These are phyloP conservation scores for Oceanodroma leucorhoa DNA, from an alignment of 2,797 vertebrate genomes.

Conservation along the genomic window DNA sequence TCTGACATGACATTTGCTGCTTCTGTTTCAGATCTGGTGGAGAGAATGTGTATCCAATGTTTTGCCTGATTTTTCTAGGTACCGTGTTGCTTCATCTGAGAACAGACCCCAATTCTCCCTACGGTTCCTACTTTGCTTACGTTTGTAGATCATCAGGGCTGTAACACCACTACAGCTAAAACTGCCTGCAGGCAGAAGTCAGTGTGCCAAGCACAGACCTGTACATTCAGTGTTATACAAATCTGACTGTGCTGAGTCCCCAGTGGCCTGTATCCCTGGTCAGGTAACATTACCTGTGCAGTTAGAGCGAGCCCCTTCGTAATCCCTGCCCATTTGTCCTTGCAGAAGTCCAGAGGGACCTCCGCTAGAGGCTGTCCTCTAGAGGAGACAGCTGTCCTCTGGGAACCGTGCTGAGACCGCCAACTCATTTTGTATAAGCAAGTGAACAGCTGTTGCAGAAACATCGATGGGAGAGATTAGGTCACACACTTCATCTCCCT, in stretches of 20 bases:
- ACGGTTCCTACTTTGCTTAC: not conserved
- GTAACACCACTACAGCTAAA: not conserved
- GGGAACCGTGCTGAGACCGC: slow-evolving; percentile 12
- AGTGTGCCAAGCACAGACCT: not conserved
- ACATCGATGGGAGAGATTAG: not conserved
- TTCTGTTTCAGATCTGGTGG: not conserved
- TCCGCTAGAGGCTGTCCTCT: not conserved
- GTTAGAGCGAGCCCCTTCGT: not conserved
- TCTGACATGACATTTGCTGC: not conserved
- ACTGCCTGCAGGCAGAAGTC: not conserved
- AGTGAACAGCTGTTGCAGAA: slow-evolving; percentile 48
- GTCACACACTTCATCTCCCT: not conserved
- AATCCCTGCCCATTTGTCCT: not conserved
- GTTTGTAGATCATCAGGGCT: not conserved
- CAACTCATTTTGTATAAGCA: slow-evolving; percentile 42
- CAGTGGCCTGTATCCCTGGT: not conserved
- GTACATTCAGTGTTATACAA: not conserved
- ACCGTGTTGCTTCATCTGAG: not conserved
- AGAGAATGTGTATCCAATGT: not conserved
- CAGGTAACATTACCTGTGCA: not conserved
- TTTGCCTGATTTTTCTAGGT: not conserved
- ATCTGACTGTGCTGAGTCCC: not conserved
- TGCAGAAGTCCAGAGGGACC: not conserved
- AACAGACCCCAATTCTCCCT: not conserved
- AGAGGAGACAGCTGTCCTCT: not conserved